Conservation (phyloP, 2,888 invertebrate species). For the Drepanosiphum platanoidis region DNA sequence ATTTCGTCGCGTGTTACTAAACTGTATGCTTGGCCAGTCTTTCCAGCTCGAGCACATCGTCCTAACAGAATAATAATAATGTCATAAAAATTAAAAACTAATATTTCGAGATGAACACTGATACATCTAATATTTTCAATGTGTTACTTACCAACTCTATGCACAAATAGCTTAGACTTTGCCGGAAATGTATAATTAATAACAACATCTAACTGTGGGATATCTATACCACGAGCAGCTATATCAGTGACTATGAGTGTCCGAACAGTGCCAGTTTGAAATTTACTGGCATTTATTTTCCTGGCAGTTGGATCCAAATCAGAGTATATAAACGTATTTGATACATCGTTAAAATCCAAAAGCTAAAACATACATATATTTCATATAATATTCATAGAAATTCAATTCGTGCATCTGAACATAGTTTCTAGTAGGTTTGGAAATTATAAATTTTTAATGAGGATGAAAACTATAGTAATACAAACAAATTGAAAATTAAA, state of each 20-base stretch:
- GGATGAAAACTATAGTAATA: too few species aligned
- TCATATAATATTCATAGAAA: neutral
- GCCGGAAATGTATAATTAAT: slow-evolving; percentile 98
- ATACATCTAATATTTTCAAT: neutral
- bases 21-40: slow-evolving; percentile 90
- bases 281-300: slow-evolving; percentile 93
- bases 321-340: slow-evolving; percentile 92
- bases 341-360: slow-evolving; percentile 78
- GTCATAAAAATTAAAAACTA: too few species aligned
- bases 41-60: slow-evolving; percentile 94
- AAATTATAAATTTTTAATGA: too few species aligned
- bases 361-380: slow-evolving; percentile 70
- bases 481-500: neutral
- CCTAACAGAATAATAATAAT: slow-evolving; percentile 69
- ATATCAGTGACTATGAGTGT: slow-evolving; percentile 96
- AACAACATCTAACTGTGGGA: slow-evolving; percentile 94
- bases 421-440: too few species aligned
- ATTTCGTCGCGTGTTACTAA: slow-evolving; percentile 90
- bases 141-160: slow-evolving; percentile 87
- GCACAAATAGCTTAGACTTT: slow-evolving; percentile 96
- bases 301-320: slow-evolving; percentile 93
- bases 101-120: neutral
- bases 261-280: slow-evolving; percentile 80
- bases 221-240: slow-evolving; percentile 96
- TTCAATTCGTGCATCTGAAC: too few species aligned